A percentile compares a stretch with the other conserved stretches of the same genome.
phyloP scores from a whole-genome alignment of 2,797 vertebrate genomes.

The Kryptolebias ocellatus region DNA sequence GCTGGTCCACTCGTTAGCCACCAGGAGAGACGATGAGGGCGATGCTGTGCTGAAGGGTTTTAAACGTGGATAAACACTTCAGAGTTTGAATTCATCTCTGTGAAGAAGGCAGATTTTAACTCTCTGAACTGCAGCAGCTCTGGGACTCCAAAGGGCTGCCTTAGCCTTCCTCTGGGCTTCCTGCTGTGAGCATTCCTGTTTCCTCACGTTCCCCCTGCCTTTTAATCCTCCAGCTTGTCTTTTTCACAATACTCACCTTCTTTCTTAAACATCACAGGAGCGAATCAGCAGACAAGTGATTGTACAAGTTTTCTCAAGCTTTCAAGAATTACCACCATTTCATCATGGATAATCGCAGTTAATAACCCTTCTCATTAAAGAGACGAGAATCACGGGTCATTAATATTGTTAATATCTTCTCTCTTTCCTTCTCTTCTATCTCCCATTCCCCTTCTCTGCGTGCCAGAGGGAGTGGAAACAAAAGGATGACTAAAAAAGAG shows the following conservation, averaged over 20 bases:
- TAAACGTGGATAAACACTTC: slow-evolving; percentile 33
- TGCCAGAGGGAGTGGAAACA: slow-evolving; percentile 73
- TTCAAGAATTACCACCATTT: slow-evolving; percentile 75
- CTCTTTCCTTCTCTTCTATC: slow-evolving; percentile 60
- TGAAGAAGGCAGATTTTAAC: slow-evolving; percentile 40
- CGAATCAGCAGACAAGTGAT: slow-evolving; percentile 67
- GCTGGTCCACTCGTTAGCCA: slow-evolving; percentile 61
- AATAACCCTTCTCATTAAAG: slow-evolving; percentile 79
- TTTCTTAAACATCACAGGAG: slow-evolving; percentile 65
- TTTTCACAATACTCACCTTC: slow-evolving; percentile 44
- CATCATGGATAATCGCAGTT: slow-evolving; percentile 82
- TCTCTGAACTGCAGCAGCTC: slow-evolving; percentile 30
- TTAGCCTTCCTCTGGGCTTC: slow-evolving; percentile 34
- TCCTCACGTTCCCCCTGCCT: slow-evolving; percentile 35
- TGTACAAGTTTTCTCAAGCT: slow-evolving; percentile 77
- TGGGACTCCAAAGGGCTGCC: slow-evolving; percentile 33
- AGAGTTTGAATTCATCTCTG: slow-evolving; percentile 48
- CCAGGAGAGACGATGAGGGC: slow-evolving; percentile 18
- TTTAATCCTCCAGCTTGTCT: slow-evolving; percentile 36
- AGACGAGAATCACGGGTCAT: slow-evolving; percentile 78
- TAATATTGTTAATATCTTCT: slow-evolving; percentile 83
- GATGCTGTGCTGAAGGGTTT: slow-evolving; percentile 10
- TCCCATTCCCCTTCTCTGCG: slow-evolving; percentile 52
- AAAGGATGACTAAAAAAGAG: slow-evolving; percentile 70
- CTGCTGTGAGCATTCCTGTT: slow-evolving; percentile 46